Percentiles rank a stretch among this genome's conserved stretches.
These are phyloP conservation scores for Thaumatotibia leucotreta DNA, from an alignment of 1,140 invertebrate species.

Conservation along the genomic window DNA sequence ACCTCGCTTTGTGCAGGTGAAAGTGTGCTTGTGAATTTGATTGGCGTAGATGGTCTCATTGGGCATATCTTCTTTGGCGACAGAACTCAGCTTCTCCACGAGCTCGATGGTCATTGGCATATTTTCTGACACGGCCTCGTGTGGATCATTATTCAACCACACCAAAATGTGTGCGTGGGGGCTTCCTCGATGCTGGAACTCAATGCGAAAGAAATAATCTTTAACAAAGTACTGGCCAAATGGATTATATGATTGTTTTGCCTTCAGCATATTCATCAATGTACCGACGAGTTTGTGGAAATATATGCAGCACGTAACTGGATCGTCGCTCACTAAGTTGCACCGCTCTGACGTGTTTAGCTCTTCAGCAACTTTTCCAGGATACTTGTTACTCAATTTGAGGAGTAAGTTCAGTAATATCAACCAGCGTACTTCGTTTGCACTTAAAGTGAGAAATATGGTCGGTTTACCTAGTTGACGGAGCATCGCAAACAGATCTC, in stretches of 20 bases:
- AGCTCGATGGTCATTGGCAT: slow-evolving; percentile 47
- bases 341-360: slow-evolving; percentile 35
- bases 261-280: slow-evolving; percentile 42
- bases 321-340: slow-evolving; percentile 38
- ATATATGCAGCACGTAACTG: slow-evolving; percentile 42
- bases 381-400: slow-evolving; percentile 40
- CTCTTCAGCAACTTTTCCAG: slow-evolving; percentile 33
- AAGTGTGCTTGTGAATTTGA: slow-evolving; percentile 54
- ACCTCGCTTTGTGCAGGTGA: slow-evolving; percentile 46
- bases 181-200: slow-evolving; percentile 51
- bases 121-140: slow-evolving; percentile 43
- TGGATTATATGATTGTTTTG: slow-evolving; percentile 41
- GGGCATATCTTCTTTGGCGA: slow-evolving; percentile 33
- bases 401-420: slow-evolving; percentile 34
- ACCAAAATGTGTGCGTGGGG: slow-evolving; percentile 47
- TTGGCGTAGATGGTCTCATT: slow-evolving; percentile 36
- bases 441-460: slow-evolving; percentile 39
- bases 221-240: slow-evolving; percentile 38
- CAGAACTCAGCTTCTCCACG: slow-evolving; percentile 41
- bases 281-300: slow-evolving; percentile 38
- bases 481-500: slow-evolving; percentile 43
- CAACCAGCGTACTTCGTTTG: slow-evolving; percentile 40
- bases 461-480: slow-evolving; percentile 48
- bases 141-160: slow-evolving; percentile 49
- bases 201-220: slow-evolving; percentile 43